These are phyloP conservation scores for Melozone crissalis DNA, from an alignment of 2,113 vertebrate species.

Conservation along the genomic window DNA sequence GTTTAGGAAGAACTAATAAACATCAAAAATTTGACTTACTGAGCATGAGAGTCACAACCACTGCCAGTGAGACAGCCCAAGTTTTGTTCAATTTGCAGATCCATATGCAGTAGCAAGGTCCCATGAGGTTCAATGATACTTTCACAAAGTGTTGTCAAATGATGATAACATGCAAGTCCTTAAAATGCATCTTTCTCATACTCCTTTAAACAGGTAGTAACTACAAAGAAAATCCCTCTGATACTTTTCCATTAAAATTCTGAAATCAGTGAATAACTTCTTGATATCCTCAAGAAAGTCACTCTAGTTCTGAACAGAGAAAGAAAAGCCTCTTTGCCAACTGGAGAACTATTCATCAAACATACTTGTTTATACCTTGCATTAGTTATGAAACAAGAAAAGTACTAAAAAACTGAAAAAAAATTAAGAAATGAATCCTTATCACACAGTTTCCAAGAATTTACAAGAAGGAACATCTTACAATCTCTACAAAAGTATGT, in stretches of 20 bases:
- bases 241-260: neutral
- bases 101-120: neutral
- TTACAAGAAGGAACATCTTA: slow-evolving; percentile 40
- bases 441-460: neutral
- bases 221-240: neutral
- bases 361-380: neutral
- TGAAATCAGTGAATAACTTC: neutral
- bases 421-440: neutral
- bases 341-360: neutral
- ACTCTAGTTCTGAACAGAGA: neutral
- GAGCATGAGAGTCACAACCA: neutral
- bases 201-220: neutral
- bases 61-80: neutral
- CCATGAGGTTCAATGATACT: neutral
- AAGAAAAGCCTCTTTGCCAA: neutral
- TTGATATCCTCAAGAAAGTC: neutral
- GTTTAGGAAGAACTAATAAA: neutral
- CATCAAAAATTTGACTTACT: neutral
- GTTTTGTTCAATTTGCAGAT: neutral
- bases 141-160: neutral
- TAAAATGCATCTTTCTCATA: neutral
- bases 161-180: neutral
- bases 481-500: neutral
- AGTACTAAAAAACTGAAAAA: neutral
- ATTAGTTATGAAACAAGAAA: neutral